Base-by-base conservation (phyloP, 2,797 vertebrate genomes). In the Scolopax bukidnonensis region DNA sequence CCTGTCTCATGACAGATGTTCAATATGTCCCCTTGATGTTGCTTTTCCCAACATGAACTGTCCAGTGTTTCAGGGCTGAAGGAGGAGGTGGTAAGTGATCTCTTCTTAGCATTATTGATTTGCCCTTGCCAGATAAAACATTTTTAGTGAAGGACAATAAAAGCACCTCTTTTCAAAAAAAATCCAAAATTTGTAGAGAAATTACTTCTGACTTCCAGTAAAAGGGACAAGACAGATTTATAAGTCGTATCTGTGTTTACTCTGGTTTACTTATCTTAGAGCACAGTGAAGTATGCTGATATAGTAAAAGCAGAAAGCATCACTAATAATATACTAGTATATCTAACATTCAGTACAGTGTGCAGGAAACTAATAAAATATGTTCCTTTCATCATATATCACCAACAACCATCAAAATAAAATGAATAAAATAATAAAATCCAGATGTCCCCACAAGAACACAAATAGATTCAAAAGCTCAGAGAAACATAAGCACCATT, bases 341-440 rank as follows among this genome's bases (percentile, higher is more conserved):
- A 18, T 47, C n/a, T 59, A 36, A 75, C 2, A 3, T 56, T 56
- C n/a, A n/a, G 4, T 13, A 23, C 27, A 51, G 23, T 43, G 20
- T 75, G 15, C 12, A 61, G 25, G n/a, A 83, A 21, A 33, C 12
- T 54, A 78, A 57, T 53, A 30, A 36, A 61, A 77, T 57, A 15
- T 61, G 4, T 71, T 91, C 5, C 7, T 65, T 88, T 88, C 27
- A 57, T 63, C 9, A 51, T 40, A 41, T 40, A 38, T 77, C 16
- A 71, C 57, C 59, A 73, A 7, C 8, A 78, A 24, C 12, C 6
- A 54, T 12, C 24, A 59, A 23, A 87, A 91, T 65, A 41, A 89
- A 74, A 90, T 32, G 71, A 80, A 61, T 43, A 36, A 45, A 91
- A n/a, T 21, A 50, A 68, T 25, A 70, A 88, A 68, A 83, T 76